Evolutionary conservation across 2,888 invertebrate species (phyloP), one percentile per base, ranked within the genome.

Genomic region (Bhutanitis thaidina): DNA sequence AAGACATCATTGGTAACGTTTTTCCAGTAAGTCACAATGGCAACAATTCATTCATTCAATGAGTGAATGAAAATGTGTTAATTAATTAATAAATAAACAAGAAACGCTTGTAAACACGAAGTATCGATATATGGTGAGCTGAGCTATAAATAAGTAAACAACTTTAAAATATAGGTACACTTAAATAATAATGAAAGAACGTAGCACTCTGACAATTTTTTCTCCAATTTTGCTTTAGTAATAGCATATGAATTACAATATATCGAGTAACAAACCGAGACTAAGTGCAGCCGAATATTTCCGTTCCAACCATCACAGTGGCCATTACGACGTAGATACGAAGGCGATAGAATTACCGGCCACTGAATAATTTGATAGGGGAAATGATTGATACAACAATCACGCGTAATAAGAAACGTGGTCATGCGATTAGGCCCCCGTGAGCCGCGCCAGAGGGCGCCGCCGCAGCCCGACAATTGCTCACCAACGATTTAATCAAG

Each of bases 351-450:
- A 85, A 87, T 86, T 83, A 86, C 84, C 72, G 73, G 71, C 86
- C 83, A 82, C 86, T 81, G 85, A 86, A 88, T 88, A 83, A 88
- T 87, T 87, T 87, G 84, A 85, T 87, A 83, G 79, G 76, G 79
- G 82, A 86, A 84, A 88, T 88, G 88, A 88, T 88, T 88, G 87
- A 88, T 88, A 86, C 84, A 83, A 86, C 85, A 80, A 87, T 85
- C 87, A 80, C 76, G 75, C 77, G 77, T 87, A 87, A 86, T 86
- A 80, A 83, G 75, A 86, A 80, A 86, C 87, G 88, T 87, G 88
- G 77, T 72, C 75, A 76, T 69, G 70, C 84, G 80, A 87, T 88
- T 86, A 87, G 71, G 75, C 74, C 70, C 65, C 74, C 68, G 74
- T 57, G 61, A 68, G 58, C 67, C 64, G 70, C 71, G 65, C 64